Percentiles rank a stretch among this genome's conserved stretches.
These are phyloP conservation scores for Meandrusa payeni DNA, from an alignment of 2,888 invertebrate genomes.

Conservation along the genomic window DNA sequence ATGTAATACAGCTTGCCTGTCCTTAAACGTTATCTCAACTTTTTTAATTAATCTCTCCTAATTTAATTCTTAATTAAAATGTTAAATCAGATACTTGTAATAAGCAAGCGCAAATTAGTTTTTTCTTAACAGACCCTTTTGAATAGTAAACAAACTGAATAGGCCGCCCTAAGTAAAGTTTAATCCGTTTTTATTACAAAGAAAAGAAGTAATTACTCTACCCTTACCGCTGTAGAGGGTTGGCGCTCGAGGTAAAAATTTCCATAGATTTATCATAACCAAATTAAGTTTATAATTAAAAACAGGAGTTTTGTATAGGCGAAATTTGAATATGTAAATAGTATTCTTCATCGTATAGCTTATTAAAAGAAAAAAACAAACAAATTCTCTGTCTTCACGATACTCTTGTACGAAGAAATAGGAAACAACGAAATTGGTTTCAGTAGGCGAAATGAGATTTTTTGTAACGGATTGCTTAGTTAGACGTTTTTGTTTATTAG, in stretches of 20 bases:
- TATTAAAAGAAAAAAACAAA: slow-evolving; percentile 36
- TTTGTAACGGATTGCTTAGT: slow-evolving; percentile 17
- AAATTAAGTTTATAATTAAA: slow-evolving; percentile 82
- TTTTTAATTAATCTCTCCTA: slow-evolving; percentile 29
- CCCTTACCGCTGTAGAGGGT: slow-evolving; percentile 76
- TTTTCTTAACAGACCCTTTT: slow-evolving; percentile 71
- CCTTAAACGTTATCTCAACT: slow-evolving; percentile 13
- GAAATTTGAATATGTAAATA: slow-evolving; percentile 78
- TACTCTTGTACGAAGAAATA: slow-evolving; percentile 20
- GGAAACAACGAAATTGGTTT: slow-evolving; percentile 20
- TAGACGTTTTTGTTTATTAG: slow-evolving; percentile 10
- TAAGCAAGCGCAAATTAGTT: slow-evolving; percentile 69
- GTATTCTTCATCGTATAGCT: slow-evolving; percentile 55
- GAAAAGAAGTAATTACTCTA: slow-evolving; percentile 81
- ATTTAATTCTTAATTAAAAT: slow-evolving; percentile 55
- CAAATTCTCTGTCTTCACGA: slow-evolving; percentile 31
- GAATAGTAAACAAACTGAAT: slow-evolving; percentile 80
- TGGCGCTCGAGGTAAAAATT: slow-evolving; percentile 76
- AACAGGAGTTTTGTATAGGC: slow-evolving; percentile 79
- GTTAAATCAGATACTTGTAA: slow-evolving; percentile 51
- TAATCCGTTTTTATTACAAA: slow-evolving; percentile 81
- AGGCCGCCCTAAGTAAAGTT: slow-evolving; percentile 79
- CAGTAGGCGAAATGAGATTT: slow-evolving; percentile 21
- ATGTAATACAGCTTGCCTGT: background rate
- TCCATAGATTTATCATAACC: slow-evolving; percentile 81